Evolutionary conservation across 2,888 invertebrate genomes (phyloP), one percentile per base, ranked within the genome.

Genomic region (Zonitis immaculata): DNA sequence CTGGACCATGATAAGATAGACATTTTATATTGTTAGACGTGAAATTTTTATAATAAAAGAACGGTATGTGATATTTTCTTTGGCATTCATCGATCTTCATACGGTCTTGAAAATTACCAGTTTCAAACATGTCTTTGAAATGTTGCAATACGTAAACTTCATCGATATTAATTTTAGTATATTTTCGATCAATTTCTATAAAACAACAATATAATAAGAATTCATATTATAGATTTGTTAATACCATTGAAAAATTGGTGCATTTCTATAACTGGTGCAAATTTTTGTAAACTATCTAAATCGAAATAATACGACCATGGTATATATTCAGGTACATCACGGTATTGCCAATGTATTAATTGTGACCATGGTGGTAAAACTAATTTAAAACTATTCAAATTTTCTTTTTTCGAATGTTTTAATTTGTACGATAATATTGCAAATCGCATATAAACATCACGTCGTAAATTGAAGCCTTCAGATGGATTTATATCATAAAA

Each of bases 401-500:
- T 71, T 0, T 76, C 75, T 9, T 76, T 72, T 44, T 63, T 56
- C 3, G 67, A 71, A 51, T 79, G 79, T 52, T 83, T 79, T 49
- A 94, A 78, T 54, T 85, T 82, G 26, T 86, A 80, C 0, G 92
- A 79, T 70, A 96, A 85, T 44, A 90, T 87, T 1, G 96, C 95
- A 66, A 95, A 81, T 63, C 98, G 82, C 80, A 98, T 87, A 69
- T 94, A 98, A 1, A 99, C 97, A 79, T 99, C 98, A 28, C 98
- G 82, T 12, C 96, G 81, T 57, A 99, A 80, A 78, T 99, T 99
- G 71, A 99, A 99, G 0, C 99, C 99, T 79, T 99, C 98, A 0
- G 91, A 88, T 2, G 87, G 88, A 78, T 98, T 98, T 0, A 98
- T 88, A 72, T 96, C 95, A 75, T 96, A 99, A 45, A 98, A 80